Conservation (phyloP, 1,140 invertebrate species). For the Onthophagus taurus region DNA sequence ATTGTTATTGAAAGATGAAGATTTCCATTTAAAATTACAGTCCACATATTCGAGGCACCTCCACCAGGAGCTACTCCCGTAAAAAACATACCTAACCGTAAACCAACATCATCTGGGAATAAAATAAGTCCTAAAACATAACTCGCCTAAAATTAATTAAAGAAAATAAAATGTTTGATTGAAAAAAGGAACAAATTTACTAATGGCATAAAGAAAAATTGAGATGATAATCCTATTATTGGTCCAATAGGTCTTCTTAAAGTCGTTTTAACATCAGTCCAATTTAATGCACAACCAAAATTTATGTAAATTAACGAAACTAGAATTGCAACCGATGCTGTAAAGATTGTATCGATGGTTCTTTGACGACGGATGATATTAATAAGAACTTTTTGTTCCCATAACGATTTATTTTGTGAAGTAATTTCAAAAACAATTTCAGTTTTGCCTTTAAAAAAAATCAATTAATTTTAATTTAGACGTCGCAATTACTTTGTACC, state of each 20-base stretch:
- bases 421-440: constrained; percentile 12
- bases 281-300: constrained; percentile 85
- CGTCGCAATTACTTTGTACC: constrained; percentile 40
- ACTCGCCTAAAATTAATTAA: constrained; percentile 42
- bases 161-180: constrained; percentile 5
- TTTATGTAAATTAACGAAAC: constrained; percentile 77
- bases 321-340: constrained; percentile 63
- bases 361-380: constrained; percentile 53
- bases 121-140: constrained; percentile 66
- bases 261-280: constrained; percentile 58
- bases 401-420: not conserved
- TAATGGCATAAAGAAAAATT: constrained; percentile 84
- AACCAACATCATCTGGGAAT: constrained; percentile 56
- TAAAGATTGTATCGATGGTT: constrained; percentile 66
- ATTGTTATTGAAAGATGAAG: constrained; percentile 84
- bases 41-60: constrained; percentile 94
- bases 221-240: constrained; percentile 68
- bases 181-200: constrained; percentile 44
- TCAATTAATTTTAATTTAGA: not conserved
- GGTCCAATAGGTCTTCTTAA: constrained; percentile 74
- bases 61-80: constrained; percentile 85
- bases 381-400: constrained; percentile 29
- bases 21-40: constrained; percentile 78
- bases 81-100: constrained; percentile 84
- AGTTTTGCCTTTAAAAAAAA: constrained; percentile 18